Evolutionary conservation across 1,140 invertebrate genomes (phyloP), one percentile per base, ranked within the genome.

Genomic region (Ooceraea biroi): DNA sequence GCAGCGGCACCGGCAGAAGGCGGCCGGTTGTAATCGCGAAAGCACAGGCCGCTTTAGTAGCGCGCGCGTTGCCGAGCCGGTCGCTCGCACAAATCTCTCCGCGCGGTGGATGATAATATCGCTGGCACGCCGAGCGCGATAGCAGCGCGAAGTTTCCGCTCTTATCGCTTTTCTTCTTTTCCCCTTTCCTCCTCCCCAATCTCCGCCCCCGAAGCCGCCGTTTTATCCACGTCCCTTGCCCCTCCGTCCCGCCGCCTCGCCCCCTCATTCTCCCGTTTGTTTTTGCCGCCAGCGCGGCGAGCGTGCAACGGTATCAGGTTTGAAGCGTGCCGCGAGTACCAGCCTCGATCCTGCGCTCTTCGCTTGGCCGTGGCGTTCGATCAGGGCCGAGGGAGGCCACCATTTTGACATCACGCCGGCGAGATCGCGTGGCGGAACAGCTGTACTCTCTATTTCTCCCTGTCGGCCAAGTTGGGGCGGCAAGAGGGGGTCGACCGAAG

Each of bases 301-400:
- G 17, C 17, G 0, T 55, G 14, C 19, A 17, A 57, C 11, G 14
- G 46, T 78, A 84, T 78, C 65, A 36, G 44, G 11, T 58, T 63
- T n/a, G 44, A 80, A 80, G 65, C 25, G 76, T 46, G 50, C 76
- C 65, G 50, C 76, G 76, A 80, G 1, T 80, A 46, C 36, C 76
- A 5, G 41, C 25, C 55, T 80, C 65, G 76, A 80, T 80, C 25
- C 76, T 80, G 76, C 76, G 76, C 76, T 80, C 76, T 80, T 80
- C 76, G 76, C 76, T 80, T 80, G 69, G 69, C 69, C 63, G 65
- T 36, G 65, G 58, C 65, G 76, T 80, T 80, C 76, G 76, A 80
- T 78, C 36, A 69, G 41, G 7, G 50, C 17, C 36, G 36, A 36
- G 36, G 36, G 36, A 71, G 65, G 44, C 76, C 36, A 57, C 76